These are phyloP conservation scores for Pseudobourletiella spinata DNA, from an alignment of 1,140 invertebrate species.

Conservation along the genomic window DNA sequence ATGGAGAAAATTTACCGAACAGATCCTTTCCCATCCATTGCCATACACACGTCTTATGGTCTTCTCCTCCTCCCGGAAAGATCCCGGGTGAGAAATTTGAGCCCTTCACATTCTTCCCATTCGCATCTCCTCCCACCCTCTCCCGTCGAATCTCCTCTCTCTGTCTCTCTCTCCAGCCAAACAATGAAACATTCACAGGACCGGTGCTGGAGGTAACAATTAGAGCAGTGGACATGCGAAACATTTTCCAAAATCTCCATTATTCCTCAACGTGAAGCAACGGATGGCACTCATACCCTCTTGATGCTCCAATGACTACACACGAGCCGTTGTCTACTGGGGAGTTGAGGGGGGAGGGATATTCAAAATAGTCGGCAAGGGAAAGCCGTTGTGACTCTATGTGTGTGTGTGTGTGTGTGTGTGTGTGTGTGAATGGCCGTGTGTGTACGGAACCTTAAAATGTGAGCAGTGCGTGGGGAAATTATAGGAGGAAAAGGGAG, in stretches of 20 bases:
- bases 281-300: no score
- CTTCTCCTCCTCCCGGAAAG: background rate
- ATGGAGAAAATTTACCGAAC: constrained; percentile 23
- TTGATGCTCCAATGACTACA: no score
- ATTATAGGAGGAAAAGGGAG: background rate
- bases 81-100: no score
- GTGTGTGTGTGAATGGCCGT: background rate
- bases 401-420: background rate
- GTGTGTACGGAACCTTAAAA: background rate
- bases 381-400: background rate
- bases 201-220: no score
- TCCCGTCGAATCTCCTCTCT: no score
- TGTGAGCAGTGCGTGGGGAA: background rate
- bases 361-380: background rate
- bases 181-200: background rate
- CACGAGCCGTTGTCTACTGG: background rate
- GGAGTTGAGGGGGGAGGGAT: background rate
- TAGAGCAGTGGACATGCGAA: no score
- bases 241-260: no score
- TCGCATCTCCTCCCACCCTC: no score
- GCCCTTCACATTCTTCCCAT: no score
- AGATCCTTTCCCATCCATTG: background rate
- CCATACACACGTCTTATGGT: background rate
- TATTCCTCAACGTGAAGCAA: no score
- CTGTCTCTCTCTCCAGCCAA: no score